These are phyloP conservation scores for Dichetophora obliterata DNA, from an alignment of 2,888 invertebrate species.

Conservation along the genomic window DNA sequence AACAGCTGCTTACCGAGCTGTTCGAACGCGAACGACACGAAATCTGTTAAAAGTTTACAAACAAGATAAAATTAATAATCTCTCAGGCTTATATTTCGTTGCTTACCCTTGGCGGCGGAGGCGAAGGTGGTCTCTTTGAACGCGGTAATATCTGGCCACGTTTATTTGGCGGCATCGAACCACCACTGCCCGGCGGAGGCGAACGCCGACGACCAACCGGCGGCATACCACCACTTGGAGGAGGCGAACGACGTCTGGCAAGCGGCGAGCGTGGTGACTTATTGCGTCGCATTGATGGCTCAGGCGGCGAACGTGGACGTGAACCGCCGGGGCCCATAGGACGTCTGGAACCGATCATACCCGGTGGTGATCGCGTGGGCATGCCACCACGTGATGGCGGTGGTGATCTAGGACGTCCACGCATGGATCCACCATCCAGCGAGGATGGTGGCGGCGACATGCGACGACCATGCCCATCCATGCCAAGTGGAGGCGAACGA, in stretches of 20 bases:
- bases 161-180: slow-evolving; percentile 56
- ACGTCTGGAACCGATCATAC: slow-evolving; percentile 59
- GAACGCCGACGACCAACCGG: slow-evolving; percentile 60
- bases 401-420: slow-evolving; percentile 65
- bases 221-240: slow-evolving; percentile 46
- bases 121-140: slow-evolving; percentile 69
- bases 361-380: slow-evolving; percentile 64
- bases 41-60: slow-evolving; percentile 51
- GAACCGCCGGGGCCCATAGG: slow-evolving; percentile 54
- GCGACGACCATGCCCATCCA: slow-evolving; percentile 66
- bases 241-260: slow-evolving; percentile 57
- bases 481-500: slow-evolving; percentile 65
- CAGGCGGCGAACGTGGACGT: slow-evolving; percentile 67
- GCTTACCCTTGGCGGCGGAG: slow-evolving; percentile 69
- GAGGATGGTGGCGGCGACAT: slow-evolving; percentile 67
- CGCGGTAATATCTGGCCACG: slow-evolving; percentile 66
- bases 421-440: slow-evolving; percentile 53
- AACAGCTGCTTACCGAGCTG: slow-evolving; percentile 85
- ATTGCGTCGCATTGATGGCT: slow-evolving; percentile 64
- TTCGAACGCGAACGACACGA: slow-evolving; percentile 77
- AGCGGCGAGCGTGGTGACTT: slow-evolving; percentile 66
- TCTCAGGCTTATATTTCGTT: background rate
- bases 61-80: background rate
- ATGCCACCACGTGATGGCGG: slow-evolving; percentile 58
- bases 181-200: slow-evolving; percentile 57